Evolutionary conservation across 1,140 invertebrate species (phyloP).

Genomic region (Drosophila parabipectinata): DNA sequence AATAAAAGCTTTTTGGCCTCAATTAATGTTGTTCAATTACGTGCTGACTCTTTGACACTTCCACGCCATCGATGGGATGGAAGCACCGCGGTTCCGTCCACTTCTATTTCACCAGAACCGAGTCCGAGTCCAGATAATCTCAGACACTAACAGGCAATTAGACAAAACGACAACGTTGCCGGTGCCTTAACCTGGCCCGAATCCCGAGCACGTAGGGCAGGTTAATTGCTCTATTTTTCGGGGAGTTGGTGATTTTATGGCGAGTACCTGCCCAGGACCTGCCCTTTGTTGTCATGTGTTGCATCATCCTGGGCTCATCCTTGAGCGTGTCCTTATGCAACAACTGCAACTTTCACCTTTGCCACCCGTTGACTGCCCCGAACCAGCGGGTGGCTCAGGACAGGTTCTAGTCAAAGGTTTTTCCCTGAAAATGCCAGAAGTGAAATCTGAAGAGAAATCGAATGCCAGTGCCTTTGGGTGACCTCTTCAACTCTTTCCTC

Average conservation of each 20-base stretch:
- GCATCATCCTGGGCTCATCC: constrained; percentile 37
- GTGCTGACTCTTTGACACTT: constrained; percentile 53
- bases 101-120: constrained; percentile 1
- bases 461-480: not conserved
- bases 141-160: constrained; percentile 58
- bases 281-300: constrained; percentile 17
- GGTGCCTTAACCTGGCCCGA: constrained; percentile 32
- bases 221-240: constrained; percentile 79
- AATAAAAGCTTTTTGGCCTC: constrained; percentile 40
- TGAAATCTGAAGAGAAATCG: constrained; percentile 35
- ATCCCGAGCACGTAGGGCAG: constrained; percentile 63
- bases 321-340: constrained; percentile 24
- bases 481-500: constrained; percentile 39
- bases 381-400: constrained; percentile 20
- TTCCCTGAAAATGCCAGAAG: constrained; percentile 23
- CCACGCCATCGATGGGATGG: constrained; percentile 19
- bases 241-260: constrained; percentile 23
- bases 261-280: constrained; percentile 33
- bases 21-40: constrained; percentile 58
- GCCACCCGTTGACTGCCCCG: constrained; percentile 23
- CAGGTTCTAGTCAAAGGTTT: constrained; percentile 36
- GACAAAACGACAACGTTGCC: constrained; percentile 42
- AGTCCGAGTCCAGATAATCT: constrained; percentile 51
- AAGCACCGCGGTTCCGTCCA: constrained; percentile 11
- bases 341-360: constrained; percentile 45